Base-by-base conservation (phyloP, 2,888 invertebrate species). In the Cecidostiba fungosa region DNA sequence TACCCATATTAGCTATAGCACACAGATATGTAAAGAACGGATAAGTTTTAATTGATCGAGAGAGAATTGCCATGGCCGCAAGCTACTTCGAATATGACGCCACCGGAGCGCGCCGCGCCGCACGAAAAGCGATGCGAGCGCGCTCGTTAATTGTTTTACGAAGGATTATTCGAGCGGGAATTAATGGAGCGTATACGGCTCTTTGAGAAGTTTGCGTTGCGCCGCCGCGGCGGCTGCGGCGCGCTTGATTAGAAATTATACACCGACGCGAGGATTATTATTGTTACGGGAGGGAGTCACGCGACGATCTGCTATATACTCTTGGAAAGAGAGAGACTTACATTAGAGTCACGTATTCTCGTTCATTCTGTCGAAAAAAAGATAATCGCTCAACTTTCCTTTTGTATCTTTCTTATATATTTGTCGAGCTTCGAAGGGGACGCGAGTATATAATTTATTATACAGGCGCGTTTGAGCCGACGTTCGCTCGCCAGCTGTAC, bases 301-400 rank as follows among this genome's bases (percentile, higher is more conserved):
- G 76, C 77, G 69, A 77, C 83, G 83, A 83, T 77, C 83, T 70
- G 82, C 70, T 59, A 77, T 69, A 4, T 36, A 19, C 36, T 43
- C 43, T 12, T 43, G 12, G n/a, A n/a, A n/a, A 32, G 2, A 12
- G 5, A 8, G 36, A 36, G 39, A n/a, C 70, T 36, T 29, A n/a
- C 5, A 36, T 69, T 29, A 54, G 54, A 54, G 54, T 47, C n/a
- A 23, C 16, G 14, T 29, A 4, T n/a, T 6, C 23, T 43, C 76
- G 0, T 26, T 76, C 69, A 3, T 2, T 26, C 43, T 36, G 4
- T 36, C 6, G 36, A 12, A 43, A 12, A 29, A 66, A 66, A 66
- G 14, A 29, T n/a, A 26, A 29, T 29, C 66, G 66, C 29, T 59
- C 10, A 23, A 59, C 23, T 59, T n/a, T 66, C 3, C 4, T 29